Evolutionary conservation across 2,113 vertebrate species (phyloP).

Genomic region (Heliornis fulica): DNA sequence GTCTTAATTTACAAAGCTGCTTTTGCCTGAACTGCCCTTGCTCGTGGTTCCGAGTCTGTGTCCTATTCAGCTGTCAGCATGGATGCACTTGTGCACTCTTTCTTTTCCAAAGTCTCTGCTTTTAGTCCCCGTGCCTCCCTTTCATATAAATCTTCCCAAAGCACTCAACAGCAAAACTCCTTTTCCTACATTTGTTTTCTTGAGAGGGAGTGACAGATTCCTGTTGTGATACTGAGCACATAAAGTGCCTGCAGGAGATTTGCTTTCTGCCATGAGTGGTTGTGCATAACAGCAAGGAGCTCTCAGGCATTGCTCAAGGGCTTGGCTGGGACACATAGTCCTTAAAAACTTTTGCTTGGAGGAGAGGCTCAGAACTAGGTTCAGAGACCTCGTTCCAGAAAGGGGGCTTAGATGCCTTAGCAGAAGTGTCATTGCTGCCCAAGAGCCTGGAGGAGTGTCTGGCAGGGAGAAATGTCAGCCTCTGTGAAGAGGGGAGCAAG

Average conservation of each 20-base stretch:
- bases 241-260: neutral
- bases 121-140: conserved; percentile 2
- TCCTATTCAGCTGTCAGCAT: neutral
- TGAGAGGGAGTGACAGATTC: neutral
- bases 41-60: neutral
- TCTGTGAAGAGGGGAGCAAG: neutral
- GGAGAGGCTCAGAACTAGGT: neutral
- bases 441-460: neutral
- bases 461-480: neutral
- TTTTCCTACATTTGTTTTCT: neutral
- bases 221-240: neutral
- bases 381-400: neutral
- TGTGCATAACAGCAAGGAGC: neutral
- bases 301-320: neutral
- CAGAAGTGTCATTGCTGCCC: neutral
- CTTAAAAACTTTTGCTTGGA: neutral
- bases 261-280: neutral
- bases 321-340: neutral
- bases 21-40: conserved; percentile 41
- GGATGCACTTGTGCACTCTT: neutral
- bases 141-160: conserved; percentile 34
- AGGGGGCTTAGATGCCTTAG: neutral
- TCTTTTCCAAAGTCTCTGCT: neutral
- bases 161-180: neutral
- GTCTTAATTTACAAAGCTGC: conserved; percentile 8